Percentiles rank a stretch among this genome's conserved stretches.
Conservation (phyloP, 2,888 invertebrate genomes). For the Cosmia trapezina region DNA sequence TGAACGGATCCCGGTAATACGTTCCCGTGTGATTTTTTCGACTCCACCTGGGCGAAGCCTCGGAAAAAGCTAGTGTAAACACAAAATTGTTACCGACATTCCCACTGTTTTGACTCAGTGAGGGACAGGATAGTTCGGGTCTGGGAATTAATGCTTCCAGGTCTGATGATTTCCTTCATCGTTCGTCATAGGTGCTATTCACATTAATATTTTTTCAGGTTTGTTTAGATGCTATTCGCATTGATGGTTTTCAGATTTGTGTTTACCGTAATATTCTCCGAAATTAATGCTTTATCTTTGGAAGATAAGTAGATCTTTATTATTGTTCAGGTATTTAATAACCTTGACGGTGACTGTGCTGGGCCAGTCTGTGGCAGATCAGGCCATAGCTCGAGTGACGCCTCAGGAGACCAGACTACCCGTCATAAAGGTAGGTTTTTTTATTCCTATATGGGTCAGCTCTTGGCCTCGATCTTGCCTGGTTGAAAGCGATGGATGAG, state of each 20-base stretch:
- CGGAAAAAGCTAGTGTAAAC: too few relatives aligned
- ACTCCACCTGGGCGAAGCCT: too few relatives aligned
- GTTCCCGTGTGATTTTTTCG: too few relatives aligned
- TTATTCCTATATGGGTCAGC: too few relatives aligned
- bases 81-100: too few relatives aligned
- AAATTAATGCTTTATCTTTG: neutral
- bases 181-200: neutral
- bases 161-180: neutral
- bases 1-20: too few relatives aligned
- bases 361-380: constrained; percentile 60
- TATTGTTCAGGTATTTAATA: constrained; percentile 68
- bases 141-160: neutral
- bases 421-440: constrained; percentile 69
- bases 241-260: neutral
- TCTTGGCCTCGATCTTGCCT: too few relatives aligned
- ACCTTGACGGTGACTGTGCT: constrained; percentile 61
- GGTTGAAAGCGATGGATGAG: too few relatives aligned
- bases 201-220: neutral
- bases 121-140: too few relatives aligned
- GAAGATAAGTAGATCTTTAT: neutral
- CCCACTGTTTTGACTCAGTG: neutral
- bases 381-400: constrained; percentile 60
- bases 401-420: constrained; percentile 68
- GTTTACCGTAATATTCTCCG: neutral
- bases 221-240: too few relatives aligned